Evolutionary conservation across 2,888 invertebrate genomes (phyloP).

Genomic region (Stenoptilia bipunctidactyla): DNA sequence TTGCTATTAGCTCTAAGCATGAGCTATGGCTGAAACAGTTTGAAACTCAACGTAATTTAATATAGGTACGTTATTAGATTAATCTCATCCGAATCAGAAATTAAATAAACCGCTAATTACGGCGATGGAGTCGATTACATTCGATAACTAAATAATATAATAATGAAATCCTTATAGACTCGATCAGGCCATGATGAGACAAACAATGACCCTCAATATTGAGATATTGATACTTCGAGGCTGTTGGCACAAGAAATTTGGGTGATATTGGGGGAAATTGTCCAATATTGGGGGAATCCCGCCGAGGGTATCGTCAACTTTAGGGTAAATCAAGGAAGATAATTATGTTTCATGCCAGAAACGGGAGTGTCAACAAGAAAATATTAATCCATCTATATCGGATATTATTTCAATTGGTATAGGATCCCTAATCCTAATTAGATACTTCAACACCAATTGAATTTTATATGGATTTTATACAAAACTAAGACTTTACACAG

Average conservation of each 20-base stretch:
- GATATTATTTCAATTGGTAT: no score
- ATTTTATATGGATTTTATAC: no score
- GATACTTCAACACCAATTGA: no score
- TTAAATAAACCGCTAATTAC: not conserved
- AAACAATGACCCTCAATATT: constrained; percentile 64
- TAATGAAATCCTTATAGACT: constrained; percentile 1
- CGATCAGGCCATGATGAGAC: constrained; percentile 63
- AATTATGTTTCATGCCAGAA: constrained; percentile 71
- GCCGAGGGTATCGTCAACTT: constrained; percentile 57
- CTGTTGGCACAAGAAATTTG: constrained; percentile 68
- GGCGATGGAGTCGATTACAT: not conserved
- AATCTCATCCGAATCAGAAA: not conserved
- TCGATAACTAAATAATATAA: not conserved
- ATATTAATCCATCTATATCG: constrained; percentile 29
- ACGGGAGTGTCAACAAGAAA: constrained; percentile 58
- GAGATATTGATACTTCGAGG: constrained; percentile 28
- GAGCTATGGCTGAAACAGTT: no score
- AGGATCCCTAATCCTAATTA: no score
- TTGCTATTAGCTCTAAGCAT: no score
- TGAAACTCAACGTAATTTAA: not conserved
- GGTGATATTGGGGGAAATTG: constrained; percentile 48
- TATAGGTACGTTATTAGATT: no score
- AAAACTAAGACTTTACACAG: no score
- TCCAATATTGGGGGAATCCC: constrained; percentile 51
- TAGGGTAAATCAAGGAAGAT: constrained; percentile 64